phyloP scores from a whole-genome alignment of 1,140 invertebrate species.

The Elymnias hypermnestra region DNA sequence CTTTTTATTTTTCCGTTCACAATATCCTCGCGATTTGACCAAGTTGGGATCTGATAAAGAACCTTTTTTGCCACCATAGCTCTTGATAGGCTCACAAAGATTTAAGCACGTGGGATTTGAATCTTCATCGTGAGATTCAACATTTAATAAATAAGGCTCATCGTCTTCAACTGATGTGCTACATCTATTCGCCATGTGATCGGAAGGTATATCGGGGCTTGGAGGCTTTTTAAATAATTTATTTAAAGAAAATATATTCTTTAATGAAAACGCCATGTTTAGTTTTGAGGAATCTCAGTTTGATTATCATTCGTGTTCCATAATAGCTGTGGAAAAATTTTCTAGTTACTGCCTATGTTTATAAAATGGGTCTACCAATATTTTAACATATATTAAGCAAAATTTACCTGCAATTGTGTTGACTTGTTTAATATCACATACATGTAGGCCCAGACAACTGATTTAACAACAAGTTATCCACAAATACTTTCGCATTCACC shows the following conservation, averaged over 20 bases:
- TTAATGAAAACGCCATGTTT: conserved; percentile 59
- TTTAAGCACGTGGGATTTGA: conserved; percentile 49
- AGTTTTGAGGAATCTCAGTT: too few species aligned
- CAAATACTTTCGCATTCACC: background rate
- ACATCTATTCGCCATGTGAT: conserved; percentile 9
- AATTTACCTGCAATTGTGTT: too few species aligned
- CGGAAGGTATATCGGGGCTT: conserved; percentile 25
- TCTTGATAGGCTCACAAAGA: conserved; percentile 43
- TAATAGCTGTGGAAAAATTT: too few species aligned
- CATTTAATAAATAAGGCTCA: conserved; percentile 25
- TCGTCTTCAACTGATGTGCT: conserved; percentile 19
- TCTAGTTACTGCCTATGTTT: too few species aligned
- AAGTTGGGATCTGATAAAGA: conserved; percentile 60
- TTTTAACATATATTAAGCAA: too few species aligned
- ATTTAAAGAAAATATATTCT: conserved; percentile 66
- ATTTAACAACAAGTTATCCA: background rate
- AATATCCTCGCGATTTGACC: conserved; percentile 25
- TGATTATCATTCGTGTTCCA: too few species aligned
- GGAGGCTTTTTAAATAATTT: conserved; percentile 57
- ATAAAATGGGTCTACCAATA: too few species aligned
- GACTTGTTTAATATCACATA: too few species aligned
- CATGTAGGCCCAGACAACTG: too few species aligned
- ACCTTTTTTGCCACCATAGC: conserved; percentile 41
- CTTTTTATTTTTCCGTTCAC: conserved; percentile 36
- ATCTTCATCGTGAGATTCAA: conserved; percentile 43